Base-by-base conservation (phyloP, 2,888 invertebrate species). In the Epirrita christyi region DNA sequence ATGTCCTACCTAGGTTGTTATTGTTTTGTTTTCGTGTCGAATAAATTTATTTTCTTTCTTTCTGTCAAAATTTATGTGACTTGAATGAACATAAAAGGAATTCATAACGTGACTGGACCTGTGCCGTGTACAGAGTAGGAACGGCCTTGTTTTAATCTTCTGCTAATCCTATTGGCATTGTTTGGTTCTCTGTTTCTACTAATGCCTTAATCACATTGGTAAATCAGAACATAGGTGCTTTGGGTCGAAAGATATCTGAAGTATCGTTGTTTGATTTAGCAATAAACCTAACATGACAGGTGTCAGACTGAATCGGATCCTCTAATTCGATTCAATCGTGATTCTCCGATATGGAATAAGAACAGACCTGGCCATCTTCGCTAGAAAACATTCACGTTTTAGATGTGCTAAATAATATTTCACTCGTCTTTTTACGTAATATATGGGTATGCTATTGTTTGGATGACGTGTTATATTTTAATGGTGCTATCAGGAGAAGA, bases 371-470 rank as follows among this genome's bases (percentile, higher is more conserved):
- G 32, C 10, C 32, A 8, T 8, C 10, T 32, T 32, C 6, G 27
- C 7, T 27, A 42, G 9, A 42, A 29, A 44, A 36, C 10, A 45
- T 4, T 45, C 45, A 45, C 45, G 45, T 45, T 45, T 45, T 13
- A 11, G 36, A 34, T 14, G 15, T 45, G 34, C 34, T 45, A 34
- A 45, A 10, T 14, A 27, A 21, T n/a, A 27, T 27, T 11, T 27
- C 21, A 47, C 36, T 47, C 15, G 37, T 45, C 36, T n/a, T 47
- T 37, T 37, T 36, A 34, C 10, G 8, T 36, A 47, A 37, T 37
- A 9, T 36, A 10, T 36, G 45, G 10, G 9, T 21, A 15, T 45
- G 45, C 11, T 37, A 27, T 11, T 37, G 27, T 11, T 32, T 27
- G 10, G 45, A 10, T 34, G 45, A 34, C 27, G 42, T 40, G 6